These are phyloP conservation scores for Danaus plexippus DNA, from an alignment of 1,140 invertebrate genomes.

Conservation along the genomic window DNA sequence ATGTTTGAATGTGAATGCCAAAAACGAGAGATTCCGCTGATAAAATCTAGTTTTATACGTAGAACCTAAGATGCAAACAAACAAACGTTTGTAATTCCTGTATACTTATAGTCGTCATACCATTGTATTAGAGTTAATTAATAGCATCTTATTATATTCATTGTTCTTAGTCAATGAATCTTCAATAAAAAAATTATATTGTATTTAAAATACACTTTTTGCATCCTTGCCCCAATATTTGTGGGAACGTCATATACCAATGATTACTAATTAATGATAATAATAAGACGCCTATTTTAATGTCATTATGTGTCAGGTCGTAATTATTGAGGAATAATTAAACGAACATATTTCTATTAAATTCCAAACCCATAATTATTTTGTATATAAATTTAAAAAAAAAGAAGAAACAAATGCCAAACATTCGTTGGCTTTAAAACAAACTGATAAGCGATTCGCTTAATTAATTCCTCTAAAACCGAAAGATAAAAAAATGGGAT, in stretches of 20 bases:
- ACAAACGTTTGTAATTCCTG: too few relatives aligned
- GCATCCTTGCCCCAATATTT: constrained; percentile 26
- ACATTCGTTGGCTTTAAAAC: constrained; percentile 13
- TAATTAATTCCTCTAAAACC: constrained; percentile 43
- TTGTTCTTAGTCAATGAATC: constrained; percentile 26
- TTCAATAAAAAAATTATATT: constrained; percentile 18
- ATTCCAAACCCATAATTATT: constrained; percentile 3
- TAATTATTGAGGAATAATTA: constrained; percentile 13
- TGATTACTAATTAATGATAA: constrained; percentile 10
- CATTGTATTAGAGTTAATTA: constrained; percentile 7
- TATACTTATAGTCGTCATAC: too few relatives aligned
- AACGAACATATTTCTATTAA: not conserved
- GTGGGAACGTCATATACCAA: constrained; percentile 18
- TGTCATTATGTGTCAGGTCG: constrained; percentile 2
- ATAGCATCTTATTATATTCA: constrained; percentile 13
- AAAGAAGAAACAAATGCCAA: not conserved
- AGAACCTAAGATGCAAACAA: too few relatives aligned
- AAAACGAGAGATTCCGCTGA: too few relatives aligned
- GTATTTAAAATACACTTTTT: constrained; percentile 26
- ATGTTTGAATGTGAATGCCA: too few relatives aligned
- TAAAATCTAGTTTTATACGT: too few relatives aligned
- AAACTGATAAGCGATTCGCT: constrained; percentile 22
- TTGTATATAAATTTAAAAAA: not conserved
- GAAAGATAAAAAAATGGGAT: constrained; percentile 27
- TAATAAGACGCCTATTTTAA: constrained; percentile 2